phyloP scores from a whole-genome alignment of 2,113 vertebrate genomes.

The Romanogobio albipinnatus region DNA sequence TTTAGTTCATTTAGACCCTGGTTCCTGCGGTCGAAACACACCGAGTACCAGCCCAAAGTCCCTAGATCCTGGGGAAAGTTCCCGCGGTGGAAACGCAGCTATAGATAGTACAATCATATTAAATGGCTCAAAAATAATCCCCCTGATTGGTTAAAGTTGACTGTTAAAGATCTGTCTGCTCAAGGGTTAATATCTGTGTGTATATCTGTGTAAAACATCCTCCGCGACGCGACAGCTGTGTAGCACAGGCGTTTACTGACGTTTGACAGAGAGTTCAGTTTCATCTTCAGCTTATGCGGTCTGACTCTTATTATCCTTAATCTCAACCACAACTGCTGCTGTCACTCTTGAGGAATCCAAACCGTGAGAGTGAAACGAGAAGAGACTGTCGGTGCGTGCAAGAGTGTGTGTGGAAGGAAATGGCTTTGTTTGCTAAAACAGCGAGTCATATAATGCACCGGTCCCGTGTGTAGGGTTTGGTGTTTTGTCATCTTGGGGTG shows the following conservation, averaged over 20 bases:
- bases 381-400: conserved; percentile 12
- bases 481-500: conserved; percentile 58
- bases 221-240: conserved; percentile 23
- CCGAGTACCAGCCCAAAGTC: no score
- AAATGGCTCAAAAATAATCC: neutral
- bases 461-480: conserved; percentile 63
- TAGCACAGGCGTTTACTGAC: conserved; percentile 10
- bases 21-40: no score
- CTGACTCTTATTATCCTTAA: conserved; percentile 46
- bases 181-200: conserved; percentile 18
- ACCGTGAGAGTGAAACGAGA: conserved; percentile 46
- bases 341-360: conserved; percentile 41
- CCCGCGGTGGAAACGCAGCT: no score
- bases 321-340: conserved; percentile 44
- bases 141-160: no score
- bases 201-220: neutral
- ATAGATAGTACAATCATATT: neutral
- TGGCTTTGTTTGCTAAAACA: conserved; percentile 64
- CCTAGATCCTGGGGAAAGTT: no score
- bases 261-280: conserved; percentile 44
- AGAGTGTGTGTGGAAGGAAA: conserved; percentile 60
- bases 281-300: conserved; percentile 32
- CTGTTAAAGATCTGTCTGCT: neutral
- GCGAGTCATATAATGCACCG: conserved; percentile 60
- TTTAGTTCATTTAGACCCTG: no score